These are phyloP conservation scores for Pangasianodon hypophthalmus DNA, from an alignment of 2,113 vertebrate genomes.

Conservation along the genomic window DNA sequence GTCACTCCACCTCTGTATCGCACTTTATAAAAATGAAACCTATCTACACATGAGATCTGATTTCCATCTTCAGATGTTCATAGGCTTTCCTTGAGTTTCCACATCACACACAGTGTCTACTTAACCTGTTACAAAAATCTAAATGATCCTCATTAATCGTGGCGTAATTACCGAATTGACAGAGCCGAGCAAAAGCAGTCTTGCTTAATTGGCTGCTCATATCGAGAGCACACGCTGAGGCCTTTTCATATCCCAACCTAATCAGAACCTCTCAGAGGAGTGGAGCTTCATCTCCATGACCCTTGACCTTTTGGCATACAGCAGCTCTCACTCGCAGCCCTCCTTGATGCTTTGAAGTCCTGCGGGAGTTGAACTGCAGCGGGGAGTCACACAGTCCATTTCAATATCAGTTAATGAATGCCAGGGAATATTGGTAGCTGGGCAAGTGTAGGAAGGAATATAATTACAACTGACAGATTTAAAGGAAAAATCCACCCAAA, in stretches of 20 bases:
- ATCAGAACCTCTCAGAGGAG: constrained; percentile 47
- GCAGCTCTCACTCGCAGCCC: constrained; percentile 30
- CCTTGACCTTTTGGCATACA: constrained; percentile 47
- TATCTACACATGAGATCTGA: constrained; percentile 28
- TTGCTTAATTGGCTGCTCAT: constrained; percentile 40
- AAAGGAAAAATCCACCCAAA: background rate
- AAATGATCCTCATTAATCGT: constrained; percentile 67
- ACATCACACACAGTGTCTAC: constrained; percentile 40
- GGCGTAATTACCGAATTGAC: constrained; percentile 55
- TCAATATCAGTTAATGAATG: constrained; percentile 9
- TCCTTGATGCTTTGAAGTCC: constrained; percentile 7
- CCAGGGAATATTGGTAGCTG: background rate
- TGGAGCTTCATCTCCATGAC: constrained; percentile 37
- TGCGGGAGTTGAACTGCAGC: constrained; percentile 21
- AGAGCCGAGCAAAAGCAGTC: constrained; percentile 41
- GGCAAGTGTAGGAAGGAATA: background rate
- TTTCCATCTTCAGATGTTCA: background rate
- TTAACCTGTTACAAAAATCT: constrained; percentile 58
- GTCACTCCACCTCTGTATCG: too few species aligned
- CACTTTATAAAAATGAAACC: background rate
- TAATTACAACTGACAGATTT: background rate
- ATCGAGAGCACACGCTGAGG: constrained; percentile 35
- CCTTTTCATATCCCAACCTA: constrained; percentile 48
- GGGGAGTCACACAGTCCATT: constrained; percentile 2
- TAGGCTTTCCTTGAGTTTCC: background rate